Base-by-base conservation (phyloP, 2,888 invertebrate species). In the Pristionchus japonicus region DNA sequence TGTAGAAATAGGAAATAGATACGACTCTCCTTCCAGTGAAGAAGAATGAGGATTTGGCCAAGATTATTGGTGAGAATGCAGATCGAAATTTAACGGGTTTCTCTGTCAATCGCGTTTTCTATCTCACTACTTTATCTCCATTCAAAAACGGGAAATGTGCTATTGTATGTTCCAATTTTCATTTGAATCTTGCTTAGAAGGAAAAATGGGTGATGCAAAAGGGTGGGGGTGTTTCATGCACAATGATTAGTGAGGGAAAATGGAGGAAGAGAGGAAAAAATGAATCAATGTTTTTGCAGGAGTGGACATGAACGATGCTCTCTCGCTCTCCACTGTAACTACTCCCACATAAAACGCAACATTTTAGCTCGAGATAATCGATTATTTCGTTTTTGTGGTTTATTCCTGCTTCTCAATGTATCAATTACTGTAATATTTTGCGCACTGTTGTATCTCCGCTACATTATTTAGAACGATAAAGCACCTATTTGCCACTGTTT, bases 301-400 rank as follows among this genome's bases (percentile, higher is more conserved):
- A 23, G 52, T 83, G 27, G 82, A 83, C 27, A 34, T 83, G 82
- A 52, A 83, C 4, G 82, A 83, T 34, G 82, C 52, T 20, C 52
- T 83, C 9, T 83, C 82, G 20, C 82, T 83, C 52, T 83, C 82
- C 1, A 83, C 82, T 17, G 82, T 52, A 3, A 83, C 82, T 34
- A 83, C 82, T 52, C 82, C 82, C 4, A 52, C 49, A 23, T 83
- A 23, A 83, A 52, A n/a, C 23, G 31, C 20, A 9, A 6, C 80
- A 74, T 37, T 37, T 74, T 20, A 74, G n/a, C 70, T 11, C 43
- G 11, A 43, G 13, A 52, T 17, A 52, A 57, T 57, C 23, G 57
- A 57, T 57, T 57, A 57, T 57, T 9, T 57, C 23, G 57, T n/a
- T 9, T n/a, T 57, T 57, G n/a, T 57, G 1, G 23, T 57, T 57